Conservation (phyloP, 1,140 invertebrate genomes). For the Protaetia brevitarsis region DNA sequence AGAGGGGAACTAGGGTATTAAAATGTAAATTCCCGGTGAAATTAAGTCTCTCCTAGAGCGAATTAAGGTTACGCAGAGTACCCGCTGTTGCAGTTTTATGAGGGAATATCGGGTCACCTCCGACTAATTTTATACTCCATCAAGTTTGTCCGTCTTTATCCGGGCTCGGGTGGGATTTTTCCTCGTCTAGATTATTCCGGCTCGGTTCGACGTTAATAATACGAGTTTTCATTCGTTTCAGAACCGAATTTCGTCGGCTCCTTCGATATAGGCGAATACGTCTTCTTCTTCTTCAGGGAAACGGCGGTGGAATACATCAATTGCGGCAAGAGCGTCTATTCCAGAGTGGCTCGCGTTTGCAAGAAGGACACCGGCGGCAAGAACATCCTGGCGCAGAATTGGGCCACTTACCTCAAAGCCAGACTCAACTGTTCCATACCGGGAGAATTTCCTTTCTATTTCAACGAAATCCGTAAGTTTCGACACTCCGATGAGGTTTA, state of each 20-base stretch:
- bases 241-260: conserved; percentile 93
- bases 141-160: too few species aligned
- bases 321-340: conserved; percentile 88
- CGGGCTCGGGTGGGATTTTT: too few species aligned
- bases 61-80: not conserved
- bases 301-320: conserved; percentile 91
- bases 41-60: too few species aligned
- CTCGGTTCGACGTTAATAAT: too few species aligned
- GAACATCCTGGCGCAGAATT: conserved; percentile 83
- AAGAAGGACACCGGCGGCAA: conserved; percentile 88
- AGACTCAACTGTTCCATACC: conserved; percentile 89
- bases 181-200: too few species aligned
- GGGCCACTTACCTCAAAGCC: conserved; percentile 90
- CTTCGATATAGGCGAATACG: conserved; percentile 84
- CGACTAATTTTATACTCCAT: too few species aligned
- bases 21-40: not conserved
- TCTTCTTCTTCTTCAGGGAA: conserved; percentile 92
- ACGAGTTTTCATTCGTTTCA: conserved; percentile 53
- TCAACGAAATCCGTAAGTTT: conserved; percentile 89
- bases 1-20: not conserved
- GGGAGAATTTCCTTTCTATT: conserved; percentile 88
- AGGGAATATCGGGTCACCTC: not conserved
- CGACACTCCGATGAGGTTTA: too few species aligned
- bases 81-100: not conserved
- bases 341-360: conserved; percentile 83